Evolutionary conservation across 2,113 vertebrate species (phyloP), one percentile per base, ranked within the genome.

Genomic region (Neotoma lepida): DNA sequence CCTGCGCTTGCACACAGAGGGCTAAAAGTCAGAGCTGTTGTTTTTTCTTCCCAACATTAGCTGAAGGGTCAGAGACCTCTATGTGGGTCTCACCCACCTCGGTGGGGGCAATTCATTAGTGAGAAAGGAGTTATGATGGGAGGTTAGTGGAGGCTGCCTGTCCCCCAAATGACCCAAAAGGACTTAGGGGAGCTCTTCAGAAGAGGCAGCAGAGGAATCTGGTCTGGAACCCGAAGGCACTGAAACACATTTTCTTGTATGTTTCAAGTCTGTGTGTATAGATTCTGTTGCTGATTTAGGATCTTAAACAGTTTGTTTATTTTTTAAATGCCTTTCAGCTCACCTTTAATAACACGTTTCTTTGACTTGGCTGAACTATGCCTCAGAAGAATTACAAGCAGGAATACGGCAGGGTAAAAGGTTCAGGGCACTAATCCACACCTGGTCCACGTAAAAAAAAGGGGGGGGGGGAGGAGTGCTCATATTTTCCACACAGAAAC

Each of bases 401-500:
- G 96, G 96, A 96, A 97, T 95, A 94, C 4, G 80, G 97, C 98
- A 66, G 96, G 97, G 97, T 61, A 58, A 98, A 98, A 93, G 97
- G 97, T 97, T 98, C 97, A 96, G 97, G 94, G 95, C 97, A 97
- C 97, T 98, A 98, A 98, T 97, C 97, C 97, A 97, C 98, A 98
- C 98, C 98, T 98, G 97, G 98, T 97, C 97, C 97, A 97, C 2
- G 97, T 97, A 97, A 98, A 94, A 98, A 80, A 77, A 98, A 61
- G 58, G 1, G 12, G 3, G 2, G 71, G 30, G 64, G 80, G 28
- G 14, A n/a, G 24, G 26, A 20, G 74, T 80, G 73, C 98, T 97
- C 97, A 97, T 95, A 98, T 97, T 98, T 98, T 98, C 98, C 97
- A 98, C 95, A 97, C 44, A 97, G 98, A 97, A 98, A 98, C 96